A percentile compares a stretch with the other conserved stretches of the same genome.
Conservation (phyloP, 2,113 vertebrate species). For the Cairina moschata region DNA sequence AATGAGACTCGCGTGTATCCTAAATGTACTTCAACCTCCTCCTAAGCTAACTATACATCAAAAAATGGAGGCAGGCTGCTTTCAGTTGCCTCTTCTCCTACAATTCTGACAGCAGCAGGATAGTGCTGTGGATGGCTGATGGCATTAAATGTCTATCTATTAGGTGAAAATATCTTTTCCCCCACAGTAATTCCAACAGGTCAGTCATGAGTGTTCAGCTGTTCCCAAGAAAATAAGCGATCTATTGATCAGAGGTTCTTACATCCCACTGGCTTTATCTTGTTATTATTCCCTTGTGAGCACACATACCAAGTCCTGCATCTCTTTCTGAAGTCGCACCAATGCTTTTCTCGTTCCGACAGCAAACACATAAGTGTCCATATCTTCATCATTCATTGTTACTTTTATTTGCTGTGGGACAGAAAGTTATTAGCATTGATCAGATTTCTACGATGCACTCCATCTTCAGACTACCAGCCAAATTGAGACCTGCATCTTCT, state of each 20-base stretch:
- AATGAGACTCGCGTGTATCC: not conserved
- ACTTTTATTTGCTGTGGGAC: constrained; percentile 94
- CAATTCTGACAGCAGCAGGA: not conserved
- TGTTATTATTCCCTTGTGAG: not conserved
- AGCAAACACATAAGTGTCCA: constrained; percentile 98
- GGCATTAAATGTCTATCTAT: not conserved
- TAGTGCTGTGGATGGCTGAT: not conserved
- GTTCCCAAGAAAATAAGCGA: not conserved
- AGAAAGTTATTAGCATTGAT: not conserved
- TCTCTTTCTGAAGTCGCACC: constrained; percentile 94
- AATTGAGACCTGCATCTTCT: not conserved
- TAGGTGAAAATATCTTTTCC: not conserved
- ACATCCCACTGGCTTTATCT: not conserved
- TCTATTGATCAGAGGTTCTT: not conserved
- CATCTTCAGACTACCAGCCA: not conserved
- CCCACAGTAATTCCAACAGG: not conserved
- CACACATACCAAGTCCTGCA: constrained; percentile 93
- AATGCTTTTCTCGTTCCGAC: constrained; percentile 93
- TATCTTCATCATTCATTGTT: constrained; percentile 97
- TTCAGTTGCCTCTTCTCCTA: not conserved
- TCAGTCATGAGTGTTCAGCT: not conserved
- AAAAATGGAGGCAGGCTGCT: not conserved
- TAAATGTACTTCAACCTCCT: not conserved
- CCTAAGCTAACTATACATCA: not conserved
- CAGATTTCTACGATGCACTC: not conserved